Conservation (phyloP, 1,140 invertebrate genomes). For the Armadillidium nasatum region DNA sequence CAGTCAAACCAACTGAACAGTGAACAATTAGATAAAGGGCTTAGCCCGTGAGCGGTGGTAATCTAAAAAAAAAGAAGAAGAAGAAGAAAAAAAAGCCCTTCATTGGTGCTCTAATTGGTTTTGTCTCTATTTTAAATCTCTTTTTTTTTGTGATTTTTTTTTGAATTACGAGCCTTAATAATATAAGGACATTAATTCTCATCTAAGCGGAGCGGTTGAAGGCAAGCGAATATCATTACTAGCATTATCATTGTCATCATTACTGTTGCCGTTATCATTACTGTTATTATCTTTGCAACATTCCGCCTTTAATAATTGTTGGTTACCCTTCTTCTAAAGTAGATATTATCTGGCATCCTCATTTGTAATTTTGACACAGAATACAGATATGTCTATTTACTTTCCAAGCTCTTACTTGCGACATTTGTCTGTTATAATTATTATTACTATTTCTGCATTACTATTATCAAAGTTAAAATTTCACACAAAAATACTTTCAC, state of each 20-base stretch:
- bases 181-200: no score
- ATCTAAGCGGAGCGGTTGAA: neutral
- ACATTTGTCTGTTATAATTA: neutral
- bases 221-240: neutral
- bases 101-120: neutral
- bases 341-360: neutral
- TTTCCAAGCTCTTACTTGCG: neutral
- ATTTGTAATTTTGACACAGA: slow-evolving; percentile 2
- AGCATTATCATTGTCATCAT: neutral
- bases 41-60: no score
- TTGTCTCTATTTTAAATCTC: neutral
- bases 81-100: no score
- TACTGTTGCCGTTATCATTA: neutral
- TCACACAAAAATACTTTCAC: neutral
- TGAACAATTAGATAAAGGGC: no score
- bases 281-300: slow-evolving; percentile 2
- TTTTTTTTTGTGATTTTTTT: no score
- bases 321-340: neutral
- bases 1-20: no score
- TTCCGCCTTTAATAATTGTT: neutral
- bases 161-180: no score
- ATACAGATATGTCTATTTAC: slow-evolving; percentile 7
- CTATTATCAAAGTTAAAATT: neutral
- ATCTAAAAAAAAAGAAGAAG: no score
- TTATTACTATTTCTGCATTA: neutral